These are phyloP conservation scores for Trachelus troglodyta DNA, from an alignment of 2,888 invertebrate species.

Conservation along the genomic window DNA sequence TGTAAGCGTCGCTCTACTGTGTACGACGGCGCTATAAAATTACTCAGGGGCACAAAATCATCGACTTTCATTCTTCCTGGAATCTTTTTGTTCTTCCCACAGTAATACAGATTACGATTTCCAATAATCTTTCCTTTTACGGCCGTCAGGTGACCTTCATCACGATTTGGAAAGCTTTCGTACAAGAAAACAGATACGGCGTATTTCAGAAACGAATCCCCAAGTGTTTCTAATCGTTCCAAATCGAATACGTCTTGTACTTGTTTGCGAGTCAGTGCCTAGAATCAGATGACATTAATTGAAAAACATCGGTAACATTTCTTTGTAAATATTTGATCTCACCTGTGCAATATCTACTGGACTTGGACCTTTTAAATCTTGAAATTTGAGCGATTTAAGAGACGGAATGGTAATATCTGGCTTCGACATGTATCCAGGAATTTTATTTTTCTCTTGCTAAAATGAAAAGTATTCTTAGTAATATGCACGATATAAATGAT, in stretches of 20 bases:
- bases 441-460: slow-evolving; percentile 15
- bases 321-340: not conserved
- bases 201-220: slow-evolving; percentile 90
- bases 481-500: not conserved
- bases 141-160: slow-evolving; percentile 84
- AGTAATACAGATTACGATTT: slow-evolving; percentile 87
- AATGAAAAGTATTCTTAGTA: slow-evolving; percentile 2
- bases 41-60: slow-evolving; percentile 74
- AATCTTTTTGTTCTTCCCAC: slow-evolving; percentile 66
- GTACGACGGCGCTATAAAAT: slow-evolving; percentile 87
- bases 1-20: slow-evolving; percentile 70
- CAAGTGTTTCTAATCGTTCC: slow-evolving; percentile 88
- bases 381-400: slow-evolving; percentile 35
- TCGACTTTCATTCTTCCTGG: slow-evolving; percentile 73
- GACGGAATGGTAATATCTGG: slow-evolving; percentile 26
- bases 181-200: slow-evolving; percentile 79
- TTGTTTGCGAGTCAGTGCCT: slow-evolving; percentile 79
- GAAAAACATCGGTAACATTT: not conserved
- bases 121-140: slow-evolving; percentile 80
- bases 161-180: slow-evolving; percentile 74
- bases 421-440: slow-evolving; percentile 23
- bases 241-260: slow-evolving; percentile 82
- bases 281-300: slow-evolving; percentile 54
- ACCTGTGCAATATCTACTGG: slow-evolving; percentile 55
- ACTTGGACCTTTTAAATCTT: slow-evolving; percentile 44